Conservation (phyloP, 2,888 invertebrate species). For the Temnothorax rugatulus region DNA sequence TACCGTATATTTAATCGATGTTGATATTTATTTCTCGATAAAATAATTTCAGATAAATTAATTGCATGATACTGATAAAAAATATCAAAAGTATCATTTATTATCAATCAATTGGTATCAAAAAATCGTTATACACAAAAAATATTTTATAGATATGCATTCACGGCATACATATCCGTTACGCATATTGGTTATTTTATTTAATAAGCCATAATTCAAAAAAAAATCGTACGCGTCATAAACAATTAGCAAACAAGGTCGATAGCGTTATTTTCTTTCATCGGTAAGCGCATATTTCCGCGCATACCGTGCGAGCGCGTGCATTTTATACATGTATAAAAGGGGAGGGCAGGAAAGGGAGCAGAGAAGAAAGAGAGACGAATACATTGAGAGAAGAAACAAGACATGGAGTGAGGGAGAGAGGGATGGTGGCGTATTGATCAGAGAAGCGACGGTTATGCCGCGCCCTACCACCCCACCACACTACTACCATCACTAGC, state of each 20-base stretch:
- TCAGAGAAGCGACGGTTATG: conserved; percentile 85
- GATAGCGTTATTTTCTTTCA: conserved; percentile 61
- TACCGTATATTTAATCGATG: neutral
- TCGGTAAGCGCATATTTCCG: conserved; percentile 56
- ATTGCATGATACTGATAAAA: neutral
- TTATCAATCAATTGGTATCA: neutral
- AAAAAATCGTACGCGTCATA: conserved; percentile 1
- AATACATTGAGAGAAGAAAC: conserved; percentile 62
- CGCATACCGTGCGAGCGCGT: conserved; percentile 62
- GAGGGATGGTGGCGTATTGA: conserved; percentile 84
- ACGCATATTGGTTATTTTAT: conserved; percentile 5
- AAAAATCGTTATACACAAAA: neutral
- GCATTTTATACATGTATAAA: conserved; percentile 62
- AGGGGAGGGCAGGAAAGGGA: conserved; percentile 22
- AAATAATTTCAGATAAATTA: neutral
- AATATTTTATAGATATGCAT: neutral
- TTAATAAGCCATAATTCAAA: neutral
- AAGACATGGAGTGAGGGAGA: conserved; percentile 73
- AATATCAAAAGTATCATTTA: neutral
- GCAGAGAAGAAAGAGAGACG: conserved; percentile 58
- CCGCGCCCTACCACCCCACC: conserved; percentile 85
- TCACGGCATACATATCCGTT: neutral
- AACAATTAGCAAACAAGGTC: conserved; percentile 38
- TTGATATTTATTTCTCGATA: neutral
- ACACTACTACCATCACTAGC: conserved; percentile 69